Conservation (phyloP, 2,888 invertebrate genomes). For the Callimorpha dominula region DNA sequence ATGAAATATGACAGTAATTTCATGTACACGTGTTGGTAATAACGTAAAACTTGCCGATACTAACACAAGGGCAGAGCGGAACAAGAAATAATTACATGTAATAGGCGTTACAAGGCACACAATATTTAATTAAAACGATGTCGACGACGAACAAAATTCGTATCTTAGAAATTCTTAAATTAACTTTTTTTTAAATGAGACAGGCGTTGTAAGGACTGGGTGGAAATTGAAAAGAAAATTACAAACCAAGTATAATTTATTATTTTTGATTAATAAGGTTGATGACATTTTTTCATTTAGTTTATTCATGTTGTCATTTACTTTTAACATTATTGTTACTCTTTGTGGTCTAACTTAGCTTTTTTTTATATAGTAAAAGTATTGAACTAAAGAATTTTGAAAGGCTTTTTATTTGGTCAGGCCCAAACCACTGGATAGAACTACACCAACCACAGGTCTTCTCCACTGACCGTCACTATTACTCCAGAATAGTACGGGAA, state of each 20-base stretch:
- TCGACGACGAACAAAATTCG: conserved; percentile 28
- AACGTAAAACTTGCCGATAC: conserved; percentile 34
- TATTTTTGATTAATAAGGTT: conserved; percentile 2
- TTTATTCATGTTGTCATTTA: no score
- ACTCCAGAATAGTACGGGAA: no score
- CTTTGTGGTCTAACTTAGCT: no score
- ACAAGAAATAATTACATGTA: conserved; percentile 36
- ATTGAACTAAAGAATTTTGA: no score
- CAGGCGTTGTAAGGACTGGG: not conserved
- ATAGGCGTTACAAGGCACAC: conserved; percentile 32
- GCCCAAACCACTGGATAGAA: no score
- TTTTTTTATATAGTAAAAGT: no score
- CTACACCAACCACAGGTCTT: no score
- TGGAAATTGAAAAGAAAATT: conserved; percentile 15
- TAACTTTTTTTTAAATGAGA: conserved; percentile 20
- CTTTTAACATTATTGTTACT: no score
- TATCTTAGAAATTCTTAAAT: conserved; percentile 30
- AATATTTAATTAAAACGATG: conserved; percentile 43
- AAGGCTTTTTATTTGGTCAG: no score
- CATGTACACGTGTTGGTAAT: conserved; percentile 13
- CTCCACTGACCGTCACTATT: no score
- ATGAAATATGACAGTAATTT: conserved; percentile 13
- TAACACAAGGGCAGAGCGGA: conserved; percentile 21
- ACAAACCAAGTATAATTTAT: not conserved
- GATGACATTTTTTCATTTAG: not conserved